Percentiles rank a stretch among this genome's conserved stretches.
phyloP scores from a whole-genome alignment of 2,888 invertebrate genomes.

The Falcaria lacertinaria region DNA sequence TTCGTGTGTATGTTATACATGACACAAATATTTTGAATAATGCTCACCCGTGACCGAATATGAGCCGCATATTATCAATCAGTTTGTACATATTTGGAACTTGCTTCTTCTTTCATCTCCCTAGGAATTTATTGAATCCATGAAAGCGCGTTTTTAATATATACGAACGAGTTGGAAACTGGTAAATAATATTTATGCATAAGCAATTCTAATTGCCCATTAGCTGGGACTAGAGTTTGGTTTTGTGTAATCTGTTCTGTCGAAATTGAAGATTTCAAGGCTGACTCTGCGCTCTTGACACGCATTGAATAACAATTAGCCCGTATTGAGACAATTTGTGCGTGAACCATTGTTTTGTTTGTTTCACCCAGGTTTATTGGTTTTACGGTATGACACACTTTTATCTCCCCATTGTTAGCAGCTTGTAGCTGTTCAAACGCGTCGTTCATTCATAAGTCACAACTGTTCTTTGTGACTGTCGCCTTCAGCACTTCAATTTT shows the following conservation, averaged over 20 bases:
- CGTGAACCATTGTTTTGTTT: constrained; percentile 9
- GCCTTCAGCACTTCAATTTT: not conserved
- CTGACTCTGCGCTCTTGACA: constrained; percentile 46
- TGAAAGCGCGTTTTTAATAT: not conserved
- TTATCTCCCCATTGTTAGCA: constrained; percentile 1
- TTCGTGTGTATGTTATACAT: too few species aligned
- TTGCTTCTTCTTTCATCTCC: not conserved
- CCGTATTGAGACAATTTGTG: constrained; percentile 16
- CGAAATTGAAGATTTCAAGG: constrained; percentile 52
- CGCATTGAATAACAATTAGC: constrained; percentile 43
- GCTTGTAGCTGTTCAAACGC: not conserved
- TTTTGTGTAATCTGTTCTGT: constrained; percentile 19
- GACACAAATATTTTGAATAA: too few species aligned
- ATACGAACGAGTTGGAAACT: not conserved
- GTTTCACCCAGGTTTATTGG: constrained; percentile 1
- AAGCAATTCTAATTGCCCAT: not conserved
- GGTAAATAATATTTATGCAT: too few species aligned
- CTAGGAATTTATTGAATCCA: not conserved
- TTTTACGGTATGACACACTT: constrained; percentile 3
- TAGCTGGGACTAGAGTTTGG: constrained; percentile 11
- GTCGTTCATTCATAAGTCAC: not conserved
- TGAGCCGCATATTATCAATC: not conserved
- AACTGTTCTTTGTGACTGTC: not conserved
- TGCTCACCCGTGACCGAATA: too few species aligned
- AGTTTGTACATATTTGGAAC: not conserved